Evolutionary conservation across 2,797 vertebrate species (phyloP), one percentile per base, ranked within the genome.

Genomic region (Furcifer pardalis): DNA sequence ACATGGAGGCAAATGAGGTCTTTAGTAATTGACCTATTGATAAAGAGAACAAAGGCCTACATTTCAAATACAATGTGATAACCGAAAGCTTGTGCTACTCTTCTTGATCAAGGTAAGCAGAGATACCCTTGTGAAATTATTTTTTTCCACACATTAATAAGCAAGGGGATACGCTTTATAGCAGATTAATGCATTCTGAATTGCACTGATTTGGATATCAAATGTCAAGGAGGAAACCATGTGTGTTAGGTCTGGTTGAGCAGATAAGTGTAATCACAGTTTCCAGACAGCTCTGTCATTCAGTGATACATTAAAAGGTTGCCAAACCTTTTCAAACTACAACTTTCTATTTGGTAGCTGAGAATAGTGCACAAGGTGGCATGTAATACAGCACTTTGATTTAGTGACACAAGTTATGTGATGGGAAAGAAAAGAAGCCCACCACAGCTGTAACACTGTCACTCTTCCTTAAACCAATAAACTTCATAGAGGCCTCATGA

Each of bases 181-280:
- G 27, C 82, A 71, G 81, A 88, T 86, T 83, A 90, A 94, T 60
- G 78, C 23, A 91, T 81, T 88, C 73, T 76, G 44, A 84, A 63
- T 27, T 74, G 65, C 17, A 85, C 40, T 30, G 40, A 66, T 80
- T 89, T 83, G 86, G 62, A 68, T 82, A 86, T 83, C 40, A 88
- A 90, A 88, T 79, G 78, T 82, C 90, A 86, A 89, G 49, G 65
- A n/a, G 56, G 4, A 86, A 40, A 80, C 72, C 85, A 82, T 1
- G 25, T 71, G 60, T 68, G 56, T 83, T 90, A 87, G 81, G 82
- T 66, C 90, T 93, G 92, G 86, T 76, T 81, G 84, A 88, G 84
- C 89, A 0, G 83, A 86, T 92, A 93, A 91, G 5, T 9, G 52
- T 66, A 92, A 94, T 93, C 93, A 90, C 90, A 81, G n/a, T 37